These are phyloP conservation scores for Sussaba pulchella DNA, from an alignment of 2,888 invertebrate species.

Conservation along the genomic window DNA sequence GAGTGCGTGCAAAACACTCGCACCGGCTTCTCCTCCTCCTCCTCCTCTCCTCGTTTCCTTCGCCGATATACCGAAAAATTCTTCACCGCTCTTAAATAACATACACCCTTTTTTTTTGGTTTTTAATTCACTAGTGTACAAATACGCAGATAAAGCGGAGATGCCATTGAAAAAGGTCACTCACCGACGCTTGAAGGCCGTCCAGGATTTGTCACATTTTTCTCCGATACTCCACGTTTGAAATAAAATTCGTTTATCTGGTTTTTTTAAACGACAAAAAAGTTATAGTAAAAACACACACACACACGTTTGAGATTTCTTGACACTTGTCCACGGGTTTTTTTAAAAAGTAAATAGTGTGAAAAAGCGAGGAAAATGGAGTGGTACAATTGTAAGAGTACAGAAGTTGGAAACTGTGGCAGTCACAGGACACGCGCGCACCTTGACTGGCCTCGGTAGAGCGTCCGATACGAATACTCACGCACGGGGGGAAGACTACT, in stretches of 20 bases:
- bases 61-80: not conserved
- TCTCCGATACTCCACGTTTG: no score
- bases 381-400: no score
- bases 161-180: conserved; percentile 78
- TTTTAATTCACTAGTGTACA: not conserved
- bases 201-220: conserved; percentile 53
- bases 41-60: not conserved
- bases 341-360: no score
- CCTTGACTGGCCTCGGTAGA: conserved; percentile 40
- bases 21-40: conserved; percentile 19
- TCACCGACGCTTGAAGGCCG: conserved; percentile 80
- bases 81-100: not conserved
- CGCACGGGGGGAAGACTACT: conserved; percentile 39
- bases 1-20: conserved; percentile 49
- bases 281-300: no score
- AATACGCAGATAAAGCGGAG: conserved; percentile 31
- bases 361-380: no score
- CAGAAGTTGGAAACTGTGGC: no score
- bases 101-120: no score
- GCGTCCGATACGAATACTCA: conserved; percentile 60
- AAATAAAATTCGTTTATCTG: no score
- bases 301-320: no score
- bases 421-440: conserved; percentile 46
- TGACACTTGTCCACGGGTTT: no score
- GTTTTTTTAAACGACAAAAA: no score